Conservation (phyloP, 2,113 vertebrate genomes). For the Ifrita kowaldi region DNA sequence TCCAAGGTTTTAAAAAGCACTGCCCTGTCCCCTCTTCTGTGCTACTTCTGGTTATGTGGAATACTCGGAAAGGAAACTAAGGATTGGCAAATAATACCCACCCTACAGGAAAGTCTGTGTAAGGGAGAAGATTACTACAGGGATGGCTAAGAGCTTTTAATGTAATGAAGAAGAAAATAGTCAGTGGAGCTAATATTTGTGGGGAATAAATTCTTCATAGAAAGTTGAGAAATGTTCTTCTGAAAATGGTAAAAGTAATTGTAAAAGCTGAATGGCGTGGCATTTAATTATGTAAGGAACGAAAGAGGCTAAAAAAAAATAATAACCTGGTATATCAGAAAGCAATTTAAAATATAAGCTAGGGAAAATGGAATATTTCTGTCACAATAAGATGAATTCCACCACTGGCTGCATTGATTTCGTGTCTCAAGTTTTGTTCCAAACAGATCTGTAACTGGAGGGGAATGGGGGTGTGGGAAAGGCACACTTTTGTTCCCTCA, state of each 20-base stretch:
- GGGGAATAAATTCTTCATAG: slow-evolving; percentile 17
- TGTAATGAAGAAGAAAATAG: slow-evolving; percentile 17
- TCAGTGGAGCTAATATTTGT: neutral
- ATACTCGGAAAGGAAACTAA: neutral
- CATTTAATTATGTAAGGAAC: slow-evolving; percentile 53
- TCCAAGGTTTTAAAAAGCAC: neutral
- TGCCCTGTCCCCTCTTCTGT: neutral
- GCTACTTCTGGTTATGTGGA: neutral
- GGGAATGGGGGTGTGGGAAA: neutral
- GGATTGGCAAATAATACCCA: neutral
- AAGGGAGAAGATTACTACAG: neutral
- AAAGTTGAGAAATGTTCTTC: slow-evolving; percentile 31
- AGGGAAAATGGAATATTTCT: slow-evolving; percentile 53
- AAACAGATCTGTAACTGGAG: slow-evolving; percentile 4
- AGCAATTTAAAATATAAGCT: slow-evolving; percentile 55
- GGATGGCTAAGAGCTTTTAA: neutral
- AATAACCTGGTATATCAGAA: slow-evolving; percentile 55
- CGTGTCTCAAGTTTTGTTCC: neutral
- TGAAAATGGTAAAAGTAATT: slow-evolving; percentile 52
- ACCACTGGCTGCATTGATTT: slow-evolving; percentile 31
- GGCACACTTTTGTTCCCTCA: neutral
- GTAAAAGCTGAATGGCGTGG: slow-evolving; percentile 16
- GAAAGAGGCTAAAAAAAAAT: slow-evolving; percentile 37
- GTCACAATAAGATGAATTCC: slow-evolving; percentile 53
- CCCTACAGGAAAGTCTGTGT: neutral